Conservation (phyloP, 2,113 vertebrate species). For the Leiothrix lutea region DNA sequence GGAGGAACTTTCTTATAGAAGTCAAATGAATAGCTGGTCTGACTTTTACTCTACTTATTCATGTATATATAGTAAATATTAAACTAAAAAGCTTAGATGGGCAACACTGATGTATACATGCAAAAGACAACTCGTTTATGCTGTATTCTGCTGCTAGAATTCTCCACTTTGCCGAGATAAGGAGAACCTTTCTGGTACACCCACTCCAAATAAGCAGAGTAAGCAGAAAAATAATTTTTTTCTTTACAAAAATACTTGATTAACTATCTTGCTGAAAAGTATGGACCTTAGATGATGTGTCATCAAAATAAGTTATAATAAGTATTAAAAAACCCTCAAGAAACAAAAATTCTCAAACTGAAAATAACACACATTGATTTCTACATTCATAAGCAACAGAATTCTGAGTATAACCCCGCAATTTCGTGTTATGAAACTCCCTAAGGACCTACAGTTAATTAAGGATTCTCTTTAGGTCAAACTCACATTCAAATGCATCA, state of each 20-base stretch:
- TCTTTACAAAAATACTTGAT: neutral
- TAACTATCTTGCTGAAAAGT: neutral
- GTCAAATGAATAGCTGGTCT: neutral
- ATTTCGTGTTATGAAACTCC: neutral
- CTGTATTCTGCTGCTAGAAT: neutral
- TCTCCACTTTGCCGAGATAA: neutral
- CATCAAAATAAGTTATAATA: neutral
- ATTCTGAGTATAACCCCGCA: neutral
- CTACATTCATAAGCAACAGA: neutral
- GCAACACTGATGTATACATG: neutral
- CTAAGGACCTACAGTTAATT: neutral
- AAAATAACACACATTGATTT: neutral
- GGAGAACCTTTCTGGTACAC: neutral
- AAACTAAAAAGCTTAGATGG: neutral
- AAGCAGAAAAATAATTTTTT: neutral
- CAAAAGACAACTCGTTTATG: neutral
- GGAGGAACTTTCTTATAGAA: neutral
- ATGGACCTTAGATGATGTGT: neutral
- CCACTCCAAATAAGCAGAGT: neutral
- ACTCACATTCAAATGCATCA: slow-evolving; percentile 8
- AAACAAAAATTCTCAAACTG: neutral
- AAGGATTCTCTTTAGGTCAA: slow-evolving; percentile 20
- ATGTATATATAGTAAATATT: neutral
- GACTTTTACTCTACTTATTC: neutral
- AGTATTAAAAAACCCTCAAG: neutral